These are phyloP conservation scores for Pachypanchax playfairii DNA, from an alignment of 2,113 vertebrate genomes.

Conservation along the genomic window DNA sequence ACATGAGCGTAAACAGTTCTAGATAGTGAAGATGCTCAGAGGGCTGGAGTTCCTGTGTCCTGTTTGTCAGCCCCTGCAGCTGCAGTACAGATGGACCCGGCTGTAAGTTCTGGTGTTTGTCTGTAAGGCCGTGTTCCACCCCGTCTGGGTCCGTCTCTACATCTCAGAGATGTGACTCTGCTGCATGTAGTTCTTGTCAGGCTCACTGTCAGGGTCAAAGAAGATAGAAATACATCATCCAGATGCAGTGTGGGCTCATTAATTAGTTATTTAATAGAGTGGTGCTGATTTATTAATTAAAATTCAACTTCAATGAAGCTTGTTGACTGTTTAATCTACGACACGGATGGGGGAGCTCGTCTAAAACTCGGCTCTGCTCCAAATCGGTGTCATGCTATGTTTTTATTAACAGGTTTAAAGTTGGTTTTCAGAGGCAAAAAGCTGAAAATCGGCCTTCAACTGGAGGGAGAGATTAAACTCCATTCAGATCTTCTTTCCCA, in stretches of 20 bases:
- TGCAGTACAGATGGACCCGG: conserved; percentile 45
- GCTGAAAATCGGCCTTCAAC: conserved; percentile 12
- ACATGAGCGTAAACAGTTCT: conserved; percentile 60
- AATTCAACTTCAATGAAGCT: conserved; percentile 56
- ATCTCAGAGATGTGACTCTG: conserved; percentile 23
- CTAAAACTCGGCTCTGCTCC: conserved; percentile 9
- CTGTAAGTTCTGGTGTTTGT: conserved; percentile 30
- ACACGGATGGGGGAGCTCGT: background rate
- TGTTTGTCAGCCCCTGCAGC: conserved; percentile 57
- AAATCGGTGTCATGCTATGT: background rate
- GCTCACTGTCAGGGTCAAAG: conserved; percentile 8
- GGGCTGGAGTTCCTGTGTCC: conserved; percentile 41
- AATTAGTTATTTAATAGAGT: conserved; percentile 65
- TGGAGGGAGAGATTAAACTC: conserved; percentile 36
- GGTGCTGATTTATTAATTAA: conserved; percentile 18
- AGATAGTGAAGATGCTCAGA: conserved; percentile 62
- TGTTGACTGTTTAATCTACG: conserved; percentile 1
- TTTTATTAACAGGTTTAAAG: conserved; percentile 11
- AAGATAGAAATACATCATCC: conserved; percentile 48
- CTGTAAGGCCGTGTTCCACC: conserved; percentile 31
- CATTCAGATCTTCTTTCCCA: conserved; percentile 33
- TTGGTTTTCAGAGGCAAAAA: conserved; percentile 15
- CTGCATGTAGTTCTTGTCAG: conserved; percentile 4
- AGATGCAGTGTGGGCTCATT: conserved; percentile 40
- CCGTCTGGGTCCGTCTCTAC: conserved; percentile 40